Evolutionary conservation across 2,113 vertebrate species (phyloP).

Genomic region (Nothobranchius kuhntae): DNA sequence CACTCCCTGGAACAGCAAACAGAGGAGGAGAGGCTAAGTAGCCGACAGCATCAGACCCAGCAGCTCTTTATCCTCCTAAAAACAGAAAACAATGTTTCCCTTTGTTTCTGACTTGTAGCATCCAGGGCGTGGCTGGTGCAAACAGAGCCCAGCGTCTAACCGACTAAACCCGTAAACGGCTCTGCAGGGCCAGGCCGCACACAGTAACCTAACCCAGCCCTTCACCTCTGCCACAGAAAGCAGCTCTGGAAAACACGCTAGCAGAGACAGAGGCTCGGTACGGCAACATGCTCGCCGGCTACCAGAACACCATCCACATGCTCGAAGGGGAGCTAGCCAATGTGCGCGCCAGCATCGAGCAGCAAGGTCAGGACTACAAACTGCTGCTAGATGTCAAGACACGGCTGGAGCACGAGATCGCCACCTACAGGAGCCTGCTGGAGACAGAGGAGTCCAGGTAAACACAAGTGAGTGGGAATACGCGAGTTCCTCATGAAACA

Average conservation of each 20-base stretch:
- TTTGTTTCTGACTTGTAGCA: slow-evolving; percentile 20
- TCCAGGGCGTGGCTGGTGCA: slow-evolving; percentile 31
- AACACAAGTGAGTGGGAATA: background rate
- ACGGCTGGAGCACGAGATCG: slow-evolving; percentile 82
- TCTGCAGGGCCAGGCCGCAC: background rate
- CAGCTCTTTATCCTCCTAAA: background rate
- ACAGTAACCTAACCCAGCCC: background rate
- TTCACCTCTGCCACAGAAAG: slow-evolving; percentile 69
- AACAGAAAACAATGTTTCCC: slow-evolving; percentile 3
- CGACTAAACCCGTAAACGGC: background rate
- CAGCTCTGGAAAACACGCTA: slow-evolving; percentile 77
- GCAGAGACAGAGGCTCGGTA: slow-evolving; percentile 79
- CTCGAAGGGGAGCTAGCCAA: slow-evolving; percentile 73
- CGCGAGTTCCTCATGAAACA: background rate
- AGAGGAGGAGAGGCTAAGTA: background rate
- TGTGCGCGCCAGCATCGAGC: slow-evolving; percentile 74
- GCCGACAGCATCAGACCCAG: background rate
- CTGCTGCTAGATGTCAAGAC: slow-evolving; percentile 82
- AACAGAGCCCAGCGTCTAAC: background rate
- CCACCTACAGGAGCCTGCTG: slow-evolving; percentile 81
- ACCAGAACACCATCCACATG: slow-evolving; percentile 79
- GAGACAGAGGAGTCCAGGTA: slow-evolving; percentile 81
- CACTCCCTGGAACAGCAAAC: slow-evolving; percentile 22
- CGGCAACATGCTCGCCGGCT: slow-evolving; percentile 72
- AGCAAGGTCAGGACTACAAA: slow-evolving; percentile 77